Conservation (phyloP, 2,113 vertebrate genomes). For the Rhabdornis inornatus region DNA sequence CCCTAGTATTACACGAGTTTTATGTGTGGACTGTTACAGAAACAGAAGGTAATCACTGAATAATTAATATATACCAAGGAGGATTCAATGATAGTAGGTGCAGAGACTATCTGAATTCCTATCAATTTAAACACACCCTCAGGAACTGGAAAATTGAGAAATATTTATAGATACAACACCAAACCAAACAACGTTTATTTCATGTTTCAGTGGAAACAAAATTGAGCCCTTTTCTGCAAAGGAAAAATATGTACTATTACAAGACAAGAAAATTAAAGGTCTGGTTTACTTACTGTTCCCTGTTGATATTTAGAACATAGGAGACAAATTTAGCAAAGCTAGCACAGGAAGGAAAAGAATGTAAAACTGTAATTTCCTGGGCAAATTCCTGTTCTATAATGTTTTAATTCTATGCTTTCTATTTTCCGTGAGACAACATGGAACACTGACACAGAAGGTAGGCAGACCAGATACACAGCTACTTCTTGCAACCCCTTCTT, state of each 20-base stretch:
- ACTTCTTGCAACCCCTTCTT: neutral
- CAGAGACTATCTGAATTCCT: neutral
- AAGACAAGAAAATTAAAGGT: neutral
- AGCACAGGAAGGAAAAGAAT: neutral
- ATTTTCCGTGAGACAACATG: neutral
- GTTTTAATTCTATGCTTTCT: neutral
- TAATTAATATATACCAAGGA: neutral
- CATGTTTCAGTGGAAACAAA: neutral
- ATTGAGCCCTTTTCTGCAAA: neutral
- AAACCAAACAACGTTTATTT: neutral
- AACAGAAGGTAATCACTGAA: neutral
- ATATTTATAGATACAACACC: neutral
- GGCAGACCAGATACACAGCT: neutral
- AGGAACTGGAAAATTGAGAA: neutral
- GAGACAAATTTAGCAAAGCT: neutral
- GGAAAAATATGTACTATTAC: neutral
- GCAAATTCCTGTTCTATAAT: neutral
- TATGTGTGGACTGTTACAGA: neutral
- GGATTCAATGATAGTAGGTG: neutral
- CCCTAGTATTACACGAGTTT: neutral
- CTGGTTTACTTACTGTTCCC: neutral
- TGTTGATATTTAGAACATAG: neutral
- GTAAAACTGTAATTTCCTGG: neutral
- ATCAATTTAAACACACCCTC: neutral
- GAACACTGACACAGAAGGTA: neutral